Conservation (phyloP, 2,797 vertebrate genomes). For the Eulemur rubriventer region DNA sequence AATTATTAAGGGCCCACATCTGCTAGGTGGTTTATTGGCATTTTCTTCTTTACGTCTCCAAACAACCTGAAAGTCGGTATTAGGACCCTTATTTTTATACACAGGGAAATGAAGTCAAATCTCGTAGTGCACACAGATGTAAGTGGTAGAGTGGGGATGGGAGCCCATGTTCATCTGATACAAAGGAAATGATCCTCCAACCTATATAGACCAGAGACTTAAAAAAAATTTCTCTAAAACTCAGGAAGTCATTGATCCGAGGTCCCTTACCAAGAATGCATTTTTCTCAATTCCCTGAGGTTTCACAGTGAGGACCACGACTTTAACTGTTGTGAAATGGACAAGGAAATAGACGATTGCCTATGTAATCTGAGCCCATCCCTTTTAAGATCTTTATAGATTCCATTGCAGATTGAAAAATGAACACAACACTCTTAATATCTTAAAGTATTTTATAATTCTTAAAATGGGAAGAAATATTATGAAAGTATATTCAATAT, state of each 20-base stretch:
- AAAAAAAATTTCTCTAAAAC: neutral
- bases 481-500: neutral
- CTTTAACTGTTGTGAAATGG: neutral
- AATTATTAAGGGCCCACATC: neutral
- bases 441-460: neutral
- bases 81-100: neutral
- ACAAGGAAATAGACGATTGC: neutral
- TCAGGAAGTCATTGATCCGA: slow-evolving; percentile 22
- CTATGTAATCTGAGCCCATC: neutral
- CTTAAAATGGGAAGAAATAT: neutral
- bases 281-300: slow-evolving; percentile 20
- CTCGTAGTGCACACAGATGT: no score
- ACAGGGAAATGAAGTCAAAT: neutral
- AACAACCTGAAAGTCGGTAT: neutral
- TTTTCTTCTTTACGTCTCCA: neutral
- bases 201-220: neutral
- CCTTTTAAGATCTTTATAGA: neutral
- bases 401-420: neutral
- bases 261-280: neutral
- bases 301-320: neutral
- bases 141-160: neutral
- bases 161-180: neutral
- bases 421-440: neutral
- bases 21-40: neutral
- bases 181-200: neutral